Conservation (phyloP, 2,888 invertebrate species). For the Junonia oenone region DNA sequence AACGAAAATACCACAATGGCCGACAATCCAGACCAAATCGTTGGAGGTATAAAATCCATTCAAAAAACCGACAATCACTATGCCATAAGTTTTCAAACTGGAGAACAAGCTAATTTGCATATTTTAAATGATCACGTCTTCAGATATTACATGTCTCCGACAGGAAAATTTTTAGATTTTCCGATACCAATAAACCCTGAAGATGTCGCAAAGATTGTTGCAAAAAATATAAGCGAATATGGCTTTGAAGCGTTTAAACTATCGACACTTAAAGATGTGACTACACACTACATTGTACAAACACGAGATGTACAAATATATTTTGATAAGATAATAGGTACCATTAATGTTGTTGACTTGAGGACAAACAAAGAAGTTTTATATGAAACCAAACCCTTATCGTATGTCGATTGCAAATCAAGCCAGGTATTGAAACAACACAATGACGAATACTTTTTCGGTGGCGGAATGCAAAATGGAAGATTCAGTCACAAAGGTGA, state of each 20-base stretch:
- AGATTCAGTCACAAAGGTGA: conserved; percentile 64
- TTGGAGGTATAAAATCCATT: conserved; percentile 45
- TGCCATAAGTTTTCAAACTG: conserved; percentile 47
- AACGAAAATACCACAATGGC: background rate
- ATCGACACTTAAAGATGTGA: conserved; percentile 41
- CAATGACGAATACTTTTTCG: conserved; percentile 58
- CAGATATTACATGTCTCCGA: conserved; percentile 61
- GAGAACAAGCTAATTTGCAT: conserved; percentile 50
- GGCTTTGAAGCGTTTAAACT: conserved; percentile 46
- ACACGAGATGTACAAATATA: conserved; percentile 52
- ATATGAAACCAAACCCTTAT: conserved; percentile 48
- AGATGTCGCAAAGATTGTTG: conserved; percentile 56
- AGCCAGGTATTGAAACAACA: conserved; percentile 49
- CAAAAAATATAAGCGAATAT: conserved; percentile 51
- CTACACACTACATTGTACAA: conserved; percentile 43
- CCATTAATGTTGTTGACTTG: conserved; percentile 51
- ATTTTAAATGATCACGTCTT: conserved; percentile 63
- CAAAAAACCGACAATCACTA: conserved; percentile 48
- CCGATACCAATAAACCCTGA: conserved; percentile 51
- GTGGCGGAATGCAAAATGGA: conserved; percentile 73
- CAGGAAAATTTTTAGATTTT: conserved; percentile 54
- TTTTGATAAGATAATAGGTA: conserved; percentile 53
- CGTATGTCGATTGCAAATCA: conserved; percentile 41
- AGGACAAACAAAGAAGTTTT: conserved; percentile 52
- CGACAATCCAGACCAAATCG: conserved; percentile 4